These are phyloP conservation scores for Mobula birostris DNA, from an alignment of 2,113 vertebrate species.

Conservation along the genomic window DNA sequence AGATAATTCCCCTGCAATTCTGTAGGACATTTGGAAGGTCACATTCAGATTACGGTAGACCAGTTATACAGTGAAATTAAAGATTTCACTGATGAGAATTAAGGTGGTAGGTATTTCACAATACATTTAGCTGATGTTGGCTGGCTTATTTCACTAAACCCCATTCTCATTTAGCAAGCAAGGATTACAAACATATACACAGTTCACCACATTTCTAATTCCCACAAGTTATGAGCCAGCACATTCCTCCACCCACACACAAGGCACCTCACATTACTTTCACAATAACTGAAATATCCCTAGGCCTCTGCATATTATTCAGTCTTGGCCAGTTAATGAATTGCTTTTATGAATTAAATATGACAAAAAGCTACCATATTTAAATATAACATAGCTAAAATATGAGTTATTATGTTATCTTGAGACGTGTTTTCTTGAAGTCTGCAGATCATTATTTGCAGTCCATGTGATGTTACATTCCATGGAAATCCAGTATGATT, in stretches of 20 bases:
- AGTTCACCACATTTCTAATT: background rate
- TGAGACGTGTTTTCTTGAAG: background rate
- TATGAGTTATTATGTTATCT: background rate
- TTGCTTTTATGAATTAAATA: background rate
- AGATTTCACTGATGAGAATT: background rate
- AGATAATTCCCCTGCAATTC: too few species aligned
- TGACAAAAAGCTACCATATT: background rate
- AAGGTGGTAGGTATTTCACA: too few species aligned
- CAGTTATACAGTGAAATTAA: background rate
- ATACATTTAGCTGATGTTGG: background rate
- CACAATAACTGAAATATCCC: too few species aligned
- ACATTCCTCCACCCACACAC: background rate
- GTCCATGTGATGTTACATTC: background rate
- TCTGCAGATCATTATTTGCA: background rate
- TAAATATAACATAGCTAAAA: background rate
- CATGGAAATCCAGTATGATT: background rate
- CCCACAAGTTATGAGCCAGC: background rate
- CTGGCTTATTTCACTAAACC: background rate
- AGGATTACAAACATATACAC: background rate
- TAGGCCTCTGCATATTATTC: background rate
- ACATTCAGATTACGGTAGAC: too few species aligned
- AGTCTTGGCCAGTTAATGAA: background rate
- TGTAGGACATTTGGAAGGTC: too few species aligned
- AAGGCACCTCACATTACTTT: too few species aligned
- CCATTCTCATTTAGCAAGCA: background rate